These are phyloP conservation scores for Melanerpes aurifrons DNA, from an alignment of 2,113 vertebrate genomes.

Conservation along the genomic window DNA sequence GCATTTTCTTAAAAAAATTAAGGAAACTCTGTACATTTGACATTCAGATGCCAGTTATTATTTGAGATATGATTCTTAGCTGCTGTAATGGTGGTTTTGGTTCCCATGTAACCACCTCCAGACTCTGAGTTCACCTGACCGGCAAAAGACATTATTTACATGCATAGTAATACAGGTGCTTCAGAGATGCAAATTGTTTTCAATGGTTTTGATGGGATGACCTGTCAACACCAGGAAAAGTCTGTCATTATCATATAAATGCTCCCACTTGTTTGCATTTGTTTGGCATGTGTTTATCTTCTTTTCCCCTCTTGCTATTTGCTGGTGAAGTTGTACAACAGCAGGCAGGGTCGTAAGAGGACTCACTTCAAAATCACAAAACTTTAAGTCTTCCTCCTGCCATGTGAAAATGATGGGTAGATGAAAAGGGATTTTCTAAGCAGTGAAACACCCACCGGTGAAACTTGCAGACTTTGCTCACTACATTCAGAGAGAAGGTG, in stretches of 20 bases:
- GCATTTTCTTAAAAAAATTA: not conserved
- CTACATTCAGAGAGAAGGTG: not conserved
- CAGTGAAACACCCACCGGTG: not conserved
- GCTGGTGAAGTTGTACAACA: not conserved
- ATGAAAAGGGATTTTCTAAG: not conserved
- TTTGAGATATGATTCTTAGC: conserved; percentile 17
- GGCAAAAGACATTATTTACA: conserved; percentile 16
- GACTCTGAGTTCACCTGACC: not conserved
- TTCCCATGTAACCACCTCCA: not conserved
- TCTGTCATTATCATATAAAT: conserved; percentile 64
- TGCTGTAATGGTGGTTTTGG: conserved; percentile 42
- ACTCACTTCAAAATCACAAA: not conserved
- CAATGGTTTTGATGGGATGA: conserved; percentile 58
- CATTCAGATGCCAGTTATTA: not conserved
- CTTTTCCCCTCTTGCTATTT: not conserved
- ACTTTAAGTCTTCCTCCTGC: not conserved
- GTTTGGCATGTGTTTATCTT: not conserved
- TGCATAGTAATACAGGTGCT: conserved; percentile 47
- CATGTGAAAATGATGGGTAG: not conserved
- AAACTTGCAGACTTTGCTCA: not conserved
- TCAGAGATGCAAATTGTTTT: conserved; percentile 52
- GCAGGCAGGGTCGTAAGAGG: not conserved
- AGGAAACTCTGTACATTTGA: not conserved
- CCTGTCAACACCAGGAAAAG: conserved; percentile 57
- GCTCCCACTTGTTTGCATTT: not conserved